Conservation (phyloP, 1,140 invertebrate species). For the Colletes gigas region DNA sequence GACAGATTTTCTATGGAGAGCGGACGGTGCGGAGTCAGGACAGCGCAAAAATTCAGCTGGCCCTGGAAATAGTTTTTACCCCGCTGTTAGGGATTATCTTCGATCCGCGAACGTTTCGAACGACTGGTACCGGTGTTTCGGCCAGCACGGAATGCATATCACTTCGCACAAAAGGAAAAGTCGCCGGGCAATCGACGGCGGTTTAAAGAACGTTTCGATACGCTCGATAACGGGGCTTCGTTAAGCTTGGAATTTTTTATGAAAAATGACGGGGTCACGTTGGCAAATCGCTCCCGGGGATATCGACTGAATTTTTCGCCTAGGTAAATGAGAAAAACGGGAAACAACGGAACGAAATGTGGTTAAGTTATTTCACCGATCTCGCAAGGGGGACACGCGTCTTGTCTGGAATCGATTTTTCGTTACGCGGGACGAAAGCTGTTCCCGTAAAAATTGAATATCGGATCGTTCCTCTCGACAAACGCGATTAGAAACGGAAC, state of each 20-base stretch:
- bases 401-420: background rate
- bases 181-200: background rate
- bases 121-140: background rate
- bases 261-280: background rate
- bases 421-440: background rate
- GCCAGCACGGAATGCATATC: background rate
- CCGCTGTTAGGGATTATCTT: slow-evolving; percentile 37
- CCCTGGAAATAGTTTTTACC: slow-evolving; percentile 39
- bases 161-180: background rate
- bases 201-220: background rate
- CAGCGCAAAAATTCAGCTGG: slow-evolving; percentile 51
- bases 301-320: background rate
- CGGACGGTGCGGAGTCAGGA: slow-evolving; percentile 29
- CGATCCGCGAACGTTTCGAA: slow-evolving; percentile 15
- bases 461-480: too few species aligned
- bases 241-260: slow-evolving; percentile 7
- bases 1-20: slow-evolving; percentile 61
- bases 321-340: background rate
- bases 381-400: background rate
- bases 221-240: background rate
- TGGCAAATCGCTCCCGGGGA: background rate
- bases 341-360: background rate
- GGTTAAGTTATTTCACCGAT: background rate
- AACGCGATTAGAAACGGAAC: too few species aligned
- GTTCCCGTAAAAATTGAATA: too few species aligned